Percentiles rank a stretch among this genome's conserved stretches.
Conservation (phyloP, 2,888 invertebrate species). For the Pandemis corylana region DNA sequence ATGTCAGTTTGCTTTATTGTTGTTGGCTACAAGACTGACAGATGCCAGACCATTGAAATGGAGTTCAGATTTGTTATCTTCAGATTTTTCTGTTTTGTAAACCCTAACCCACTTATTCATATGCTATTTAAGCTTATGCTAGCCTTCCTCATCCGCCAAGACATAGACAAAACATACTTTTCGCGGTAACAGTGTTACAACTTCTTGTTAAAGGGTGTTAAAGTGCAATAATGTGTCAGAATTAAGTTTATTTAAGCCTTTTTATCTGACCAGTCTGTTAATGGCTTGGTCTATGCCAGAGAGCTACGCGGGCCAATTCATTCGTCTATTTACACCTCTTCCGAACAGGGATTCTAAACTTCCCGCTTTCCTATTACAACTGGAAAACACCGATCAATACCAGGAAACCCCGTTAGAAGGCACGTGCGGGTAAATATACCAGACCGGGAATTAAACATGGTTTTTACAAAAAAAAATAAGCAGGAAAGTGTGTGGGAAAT, state of each 20-base stretch:
- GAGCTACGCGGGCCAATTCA: slow-evolving; percentile 5
- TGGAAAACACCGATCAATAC: neutral
- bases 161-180: no score
- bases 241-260: neutral
- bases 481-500: slow-evolving; percentile 4
- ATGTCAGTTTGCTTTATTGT: no score
- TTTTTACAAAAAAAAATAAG: neutral
- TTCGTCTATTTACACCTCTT: slow-evolving; percentile 10
- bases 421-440: neutral
- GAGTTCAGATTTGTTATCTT: no score
- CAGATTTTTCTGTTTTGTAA: no score
- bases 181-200: no score
- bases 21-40: no score
- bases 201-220: no score
- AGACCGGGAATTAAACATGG: neutral
- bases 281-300: neutral
- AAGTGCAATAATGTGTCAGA: no score
- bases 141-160: no score
- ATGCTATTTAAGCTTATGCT: no score
- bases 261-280: neutral
- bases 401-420: neutral
- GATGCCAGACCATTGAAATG: no score
- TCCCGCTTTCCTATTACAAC: neutral
- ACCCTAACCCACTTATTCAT: no score
- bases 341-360: slow-evolving; percentile 1